Base-by-base conservation (phyloP, 2,797 vertebrate species). In the Uromys caudimaculatus region DNA sequence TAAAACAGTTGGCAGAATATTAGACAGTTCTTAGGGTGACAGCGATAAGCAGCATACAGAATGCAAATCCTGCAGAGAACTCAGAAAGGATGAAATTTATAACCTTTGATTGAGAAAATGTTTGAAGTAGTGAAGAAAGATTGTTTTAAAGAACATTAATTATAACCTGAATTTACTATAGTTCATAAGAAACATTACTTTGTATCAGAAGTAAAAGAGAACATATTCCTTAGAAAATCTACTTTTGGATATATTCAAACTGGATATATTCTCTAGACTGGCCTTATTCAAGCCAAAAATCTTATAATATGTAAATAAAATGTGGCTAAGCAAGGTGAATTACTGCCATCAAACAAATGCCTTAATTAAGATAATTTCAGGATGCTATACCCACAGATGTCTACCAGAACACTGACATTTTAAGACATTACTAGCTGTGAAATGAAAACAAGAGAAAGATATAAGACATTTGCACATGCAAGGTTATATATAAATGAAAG, bases 1-100 rank as follows among this genome's bases (percentile, higher is more conserved):
- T 97, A 88, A 96, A 97, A 97, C 86, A 93, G 84, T 97, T 92
- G 86, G 81, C 44, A 93, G 82, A 97, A 95, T 95, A 96, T 92
- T 96, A 97, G 91, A 96, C 73, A 96, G 71, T 94, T 97, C 64
- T 95, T 93, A 79, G 44, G 62, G 81, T 3, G 41, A 96, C 67
- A 93, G 90, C 44, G 24, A 67, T 82, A 91, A 44, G 81, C 19
- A 90, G 77, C 50, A 81, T 11, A 93, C 35, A 96, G 95, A 96
- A 93, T 32, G 56, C 67, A 96, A 95, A 81, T 50, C 64, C 69
- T 96, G 85, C 50, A 77, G 90, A 97, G 92, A 96, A 86, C 82
- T 94, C 54, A 95, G 81, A 95, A 91, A 95, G 69, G 27, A 83
- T 32, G 75, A 95, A 86, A 97, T 95, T 73, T 47, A 93, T 92